Base-by-base conservation (phyloP, 1,140 invertebrate species). In the Planococcus citri region DNA sequence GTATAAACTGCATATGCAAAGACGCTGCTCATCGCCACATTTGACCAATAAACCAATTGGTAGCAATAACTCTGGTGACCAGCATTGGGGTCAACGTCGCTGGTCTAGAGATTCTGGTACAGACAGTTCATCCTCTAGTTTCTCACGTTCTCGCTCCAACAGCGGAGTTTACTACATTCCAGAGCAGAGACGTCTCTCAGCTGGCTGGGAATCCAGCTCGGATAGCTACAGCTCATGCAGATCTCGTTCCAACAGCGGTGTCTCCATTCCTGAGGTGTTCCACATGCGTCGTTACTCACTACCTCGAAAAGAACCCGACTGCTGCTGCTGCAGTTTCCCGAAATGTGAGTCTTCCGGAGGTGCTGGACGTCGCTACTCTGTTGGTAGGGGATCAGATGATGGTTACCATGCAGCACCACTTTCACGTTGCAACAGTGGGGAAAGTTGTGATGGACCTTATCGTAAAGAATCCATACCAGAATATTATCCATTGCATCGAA, bases 21-120 rank as follows among this genome's bases (percentile, higher is more conserved):
- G 83, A 70, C 76, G 84, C 27, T 83, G 81, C 57, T 85, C 83
- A 3, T 84, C 83, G 21, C 82, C 82, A 1, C 82, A 82, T 75
- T 76, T 78, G 0, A 69, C 71, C 60, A 79, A 81, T 64, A 9
- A 79, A 9, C 81, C 82, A 70, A n/a, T n/a, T n/a, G n/a, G n/a
- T n/a, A n/a, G n/a, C n/a, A n/a, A n/a, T n/a, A n/a, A n/a, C n/a
- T n/a, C n/a, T n/a, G 81, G 80, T 0, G 79, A 78, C 57, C 82
- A 84, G 76, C 82, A 83, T 72, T 85, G 83, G 76, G 80, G 81
- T 69, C 84, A 83, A 6, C 73, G 84, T 69, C 73, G 83, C 8
- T 78, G 84, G 69, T 85, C 83, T 72, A 79, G 83, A 20, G 82
- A 84, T 71, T 84, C 83, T 64, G 81, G 81, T 17, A 77, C 79